These are phyloP conservation scores for Ornithoptera priamus DNA, from an alignment of 2,888 invertebrate species.

Conservation along the genomic window DNA sequence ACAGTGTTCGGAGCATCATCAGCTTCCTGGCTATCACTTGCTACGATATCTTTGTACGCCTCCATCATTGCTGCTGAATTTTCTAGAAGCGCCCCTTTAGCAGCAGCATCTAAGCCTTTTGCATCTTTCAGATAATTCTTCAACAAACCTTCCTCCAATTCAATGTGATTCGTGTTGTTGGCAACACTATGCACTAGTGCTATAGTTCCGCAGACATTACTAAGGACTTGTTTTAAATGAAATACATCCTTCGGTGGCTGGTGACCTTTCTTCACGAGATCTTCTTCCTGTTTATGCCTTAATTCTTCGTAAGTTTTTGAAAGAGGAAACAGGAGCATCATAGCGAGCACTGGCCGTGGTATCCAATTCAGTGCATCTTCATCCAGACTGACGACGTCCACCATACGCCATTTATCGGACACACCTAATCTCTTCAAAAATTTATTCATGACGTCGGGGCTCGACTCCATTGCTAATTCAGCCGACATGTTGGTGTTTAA, in stretches of 20 bases:
- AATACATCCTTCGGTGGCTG: constrained; percentile 84
- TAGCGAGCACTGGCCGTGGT: constrained; percentile 90
- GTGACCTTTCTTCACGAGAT: constrained; percentile 78
- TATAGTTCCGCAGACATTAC: constrained; percentile 97
- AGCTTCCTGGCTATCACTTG: constrained; percentile 89
- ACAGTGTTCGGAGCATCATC: constrained; percentile 75
- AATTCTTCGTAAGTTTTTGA: constrained; percentile 87
- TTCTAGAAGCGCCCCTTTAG: constrained; percentile 87
- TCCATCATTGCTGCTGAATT: constrained; percentile 85
- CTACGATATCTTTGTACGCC: constrained; percentile 89
- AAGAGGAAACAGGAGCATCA: constrained; percentile 93
- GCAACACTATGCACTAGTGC: constrained; percentile 96
- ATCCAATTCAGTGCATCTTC: constrained; percentile 90
- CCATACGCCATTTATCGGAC: constrained; percentile 87
- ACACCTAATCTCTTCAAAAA: constrained; percentile 90
- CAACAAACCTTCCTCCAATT: constrained; percentile 84
- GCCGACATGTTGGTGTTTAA: constrained; percentile 46
- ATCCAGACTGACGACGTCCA: constrained; percentile 96
- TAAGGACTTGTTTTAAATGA: constrained; percentile 92
- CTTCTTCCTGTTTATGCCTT: constrained; percentile 82
- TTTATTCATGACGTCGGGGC: constrained; percentile 82
- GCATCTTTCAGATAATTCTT: constrained; percentile 88
- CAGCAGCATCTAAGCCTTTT: constrained; percentile 83
- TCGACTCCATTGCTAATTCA: constrained; percentile 75
- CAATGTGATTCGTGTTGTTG: constrained; percentile 89